These are phyloP conservation scores for Sepiola atlantica DNA, from an alignment of 2,888 invertebrate genomes.

Conservation along the genomic window DNA sequence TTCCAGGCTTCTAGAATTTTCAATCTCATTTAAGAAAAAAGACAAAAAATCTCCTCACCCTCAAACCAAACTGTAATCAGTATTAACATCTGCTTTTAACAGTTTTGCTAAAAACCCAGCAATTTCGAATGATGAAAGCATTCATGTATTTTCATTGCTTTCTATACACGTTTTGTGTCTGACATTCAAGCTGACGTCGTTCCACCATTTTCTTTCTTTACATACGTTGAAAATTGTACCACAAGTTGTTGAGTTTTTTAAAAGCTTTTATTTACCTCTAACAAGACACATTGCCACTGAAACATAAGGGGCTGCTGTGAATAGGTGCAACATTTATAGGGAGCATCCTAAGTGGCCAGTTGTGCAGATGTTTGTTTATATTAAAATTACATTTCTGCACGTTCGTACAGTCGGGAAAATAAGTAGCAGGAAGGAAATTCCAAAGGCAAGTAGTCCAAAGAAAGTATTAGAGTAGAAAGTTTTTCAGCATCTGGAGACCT, in stretches of 20 bases:
- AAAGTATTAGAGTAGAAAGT: too few species aligned
- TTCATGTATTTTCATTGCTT: background rate
- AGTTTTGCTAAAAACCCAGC: background rate
- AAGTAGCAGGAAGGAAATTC: too few species aligned
- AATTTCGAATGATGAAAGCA: background rate
- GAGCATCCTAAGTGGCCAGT: too few species aligned
- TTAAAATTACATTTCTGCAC: too few species aligned
- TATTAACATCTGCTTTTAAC: slow-evolving; percentile 19
- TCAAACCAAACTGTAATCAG: background rate
- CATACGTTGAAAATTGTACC: background rate
- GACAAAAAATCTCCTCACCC: background rate
- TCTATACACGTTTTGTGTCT: background rate
- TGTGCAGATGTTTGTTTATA: too few species aligned
- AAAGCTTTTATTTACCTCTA: too few species aligned
- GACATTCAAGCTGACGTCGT: background rate
- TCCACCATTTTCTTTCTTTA: background rate
- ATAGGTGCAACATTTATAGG: too few species aligned
- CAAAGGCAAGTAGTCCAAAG: too few species aligned
- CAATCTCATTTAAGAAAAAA: background rate
- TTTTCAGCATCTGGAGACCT: too few species aligned
- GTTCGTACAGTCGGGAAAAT: too few species aligned
- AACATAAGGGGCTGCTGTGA: too few species aligned
- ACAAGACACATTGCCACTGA: too few species aligned
- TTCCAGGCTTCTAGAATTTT: background rate
- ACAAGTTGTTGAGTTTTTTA: background rate